Evolutionary conservation across 2,113 vertebrate genomes (phyloP).

Genomic region (Nycticebus coucang): DNA sequence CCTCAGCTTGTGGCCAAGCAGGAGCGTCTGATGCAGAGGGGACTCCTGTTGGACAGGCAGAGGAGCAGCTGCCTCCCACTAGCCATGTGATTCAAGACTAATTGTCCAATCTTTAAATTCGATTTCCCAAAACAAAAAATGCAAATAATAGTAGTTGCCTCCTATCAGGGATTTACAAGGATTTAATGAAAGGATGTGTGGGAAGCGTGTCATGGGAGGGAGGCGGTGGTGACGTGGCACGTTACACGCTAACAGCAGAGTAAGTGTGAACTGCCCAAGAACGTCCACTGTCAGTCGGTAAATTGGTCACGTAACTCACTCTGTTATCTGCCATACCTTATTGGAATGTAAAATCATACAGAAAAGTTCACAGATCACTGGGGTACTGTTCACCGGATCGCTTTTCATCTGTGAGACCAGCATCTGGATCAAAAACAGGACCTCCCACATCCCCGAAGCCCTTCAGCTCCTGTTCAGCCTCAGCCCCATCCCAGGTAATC

Average conservation of each 20-base stretch:
- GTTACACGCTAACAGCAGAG: fast-evolving
- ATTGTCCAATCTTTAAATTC: background rate
- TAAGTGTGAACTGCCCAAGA: fast-evolving
- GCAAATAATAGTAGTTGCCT: background rate
- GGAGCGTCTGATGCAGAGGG: background rate
- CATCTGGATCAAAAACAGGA: background rate
- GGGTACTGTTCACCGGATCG: background rate
- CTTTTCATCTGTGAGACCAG: background rate
- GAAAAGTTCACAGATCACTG: background rate
- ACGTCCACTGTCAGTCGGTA: background rate
- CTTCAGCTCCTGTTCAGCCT: background rate
- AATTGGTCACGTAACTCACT: fast-evolving
- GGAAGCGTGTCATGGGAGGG: fast-evolving
- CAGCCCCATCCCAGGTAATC: background rate
- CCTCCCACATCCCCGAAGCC: background rate
- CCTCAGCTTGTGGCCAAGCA: too few species aligned
- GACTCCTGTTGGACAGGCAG: background rate
- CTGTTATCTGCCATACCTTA: background rate
- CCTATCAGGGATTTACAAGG: too few species aligned
- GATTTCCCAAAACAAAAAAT: background rate
- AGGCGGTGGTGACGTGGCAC: fast-evolving
- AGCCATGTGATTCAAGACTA: too few species aligned
- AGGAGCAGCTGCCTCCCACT: fast-evolving
- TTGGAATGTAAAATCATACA: background rate
- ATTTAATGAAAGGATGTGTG: background rate